Percentiles rank a stretch among this genome's conserved stretches.
These are phyloP conservation scores for Cephalopholis sonnerati DNA, from an alignment of 2,113 vertebrate species.

Conservation along the genomic window DNA sequence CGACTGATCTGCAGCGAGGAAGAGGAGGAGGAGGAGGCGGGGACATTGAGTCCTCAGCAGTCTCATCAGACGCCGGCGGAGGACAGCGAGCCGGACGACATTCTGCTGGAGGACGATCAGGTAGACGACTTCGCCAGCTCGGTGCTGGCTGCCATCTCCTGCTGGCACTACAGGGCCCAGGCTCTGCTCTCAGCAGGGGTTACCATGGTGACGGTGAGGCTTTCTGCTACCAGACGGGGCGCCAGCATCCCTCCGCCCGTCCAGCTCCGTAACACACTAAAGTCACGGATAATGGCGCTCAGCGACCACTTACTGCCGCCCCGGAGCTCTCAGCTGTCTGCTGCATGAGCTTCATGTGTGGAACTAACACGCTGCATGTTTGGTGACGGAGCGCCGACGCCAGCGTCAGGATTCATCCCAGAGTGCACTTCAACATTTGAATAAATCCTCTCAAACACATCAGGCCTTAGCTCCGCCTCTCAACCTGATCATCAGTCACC, in stretches of 20 bases:
- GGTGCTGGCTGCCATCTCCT: constrained; percentile 90
- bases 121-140: constrained; percentile 90
- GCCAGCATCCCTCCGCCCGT: no score
- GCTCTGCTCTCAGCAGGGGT: constrained; percentile 84
- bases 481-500: no score
- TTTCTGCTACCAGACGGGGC: no score
- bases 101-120: constrained; percentile 88
- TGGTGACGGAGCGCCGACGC: no score
- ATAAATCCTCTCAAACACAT: no score
- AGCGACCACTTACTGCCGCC: background rate
- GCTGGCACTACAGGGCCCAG: constrained; percentile 88
- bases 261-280: constrained; percentile 19
- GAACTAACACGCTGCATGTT: background rate
- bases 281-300: background rate
- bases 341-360: background rate
- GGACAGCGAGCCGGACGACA: constrained; percentile 83
- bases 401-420: no score
- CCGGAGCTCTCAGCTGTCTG: background rate
- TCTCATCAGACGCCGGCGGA: constrained; percentile 19
- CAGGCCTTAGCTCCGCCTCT: no score
- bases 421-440: no score
- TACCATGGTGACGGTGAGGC: constrained; percentile 86
- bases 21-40: constrained; percentile 36
- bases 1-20: constrained; percentile 64
- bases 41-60: constrained; percentile 6